Conservation (phyloP, 2,888 invertebrate genomes). For the Latrodectus elegans region DNA sequence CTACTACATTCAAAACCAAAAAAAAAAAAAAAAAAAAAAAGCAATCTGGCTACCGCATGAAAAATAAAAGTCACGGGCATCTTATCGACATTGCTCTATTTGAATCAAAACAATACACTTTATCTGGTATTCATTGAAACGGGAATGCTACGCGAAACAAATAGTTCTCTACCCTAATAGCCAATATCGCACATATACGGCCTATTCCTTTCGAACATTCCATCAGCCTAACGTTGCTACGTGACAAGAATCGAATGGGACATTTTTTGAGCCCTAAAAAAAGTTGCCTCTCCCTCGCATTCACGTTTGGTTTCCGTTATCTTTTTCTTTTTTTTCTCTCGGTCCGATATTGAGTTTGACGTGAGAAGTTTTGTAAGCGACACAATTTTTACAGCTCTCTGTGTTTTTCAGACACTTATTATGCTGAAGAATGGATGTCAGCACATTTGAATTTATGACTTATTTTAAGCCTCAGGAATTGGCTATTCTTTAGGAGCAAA, state of each 20-base stretch:
- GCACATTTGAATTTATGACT: conserved; percentile 51
- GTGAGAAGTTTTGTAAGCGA: conserved; percentile 48
- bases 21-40: conserved; percentile 10
- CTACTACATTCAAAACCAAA: too few relatives aligned
- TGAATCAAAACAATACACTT: conserved; percentile 49
- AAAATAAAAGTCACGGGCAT: neutral
- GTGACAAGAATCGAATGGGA: conserved; percentile 40
- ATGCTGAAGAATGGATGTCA: conserved; percentile 30
- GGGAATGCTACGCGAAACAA: conserved; percentile 26
- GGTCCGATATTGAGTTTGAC: conserved; percentile 50
- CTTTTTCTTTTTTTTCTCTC: conserved; percentile 40
- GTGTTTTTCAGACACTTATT: conserved; percentile 56
- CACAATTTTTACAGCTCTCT: conserved; percentile 5
- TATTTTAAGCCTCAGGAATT: conserved; percentile 33
- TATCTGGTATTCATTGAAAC: conserved; percentile 46
- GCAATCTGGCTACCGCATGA: neutral
- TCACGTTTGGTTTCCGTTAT: conserved; percentile 33
- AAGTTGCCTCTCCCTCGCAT: conserved; percentile 17
- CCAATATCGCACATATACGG: conserved; percentile 46
- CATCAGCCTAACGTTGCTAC: conserved; percentile 50
- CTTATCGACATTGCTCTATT: neutral
- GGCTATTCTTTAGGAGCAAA: conserved; percentile 13
- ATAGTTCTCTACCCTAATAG: conserved; percentile 46
- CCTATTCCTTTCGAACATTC: conserved; percentile 53
- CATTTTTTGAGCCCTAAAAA: conserved; percentile 42